phyloP scores from a whole-genome alignment of 2,113 vertebrate species.

The Gnathonemus echidnorhynchus region DNA sequence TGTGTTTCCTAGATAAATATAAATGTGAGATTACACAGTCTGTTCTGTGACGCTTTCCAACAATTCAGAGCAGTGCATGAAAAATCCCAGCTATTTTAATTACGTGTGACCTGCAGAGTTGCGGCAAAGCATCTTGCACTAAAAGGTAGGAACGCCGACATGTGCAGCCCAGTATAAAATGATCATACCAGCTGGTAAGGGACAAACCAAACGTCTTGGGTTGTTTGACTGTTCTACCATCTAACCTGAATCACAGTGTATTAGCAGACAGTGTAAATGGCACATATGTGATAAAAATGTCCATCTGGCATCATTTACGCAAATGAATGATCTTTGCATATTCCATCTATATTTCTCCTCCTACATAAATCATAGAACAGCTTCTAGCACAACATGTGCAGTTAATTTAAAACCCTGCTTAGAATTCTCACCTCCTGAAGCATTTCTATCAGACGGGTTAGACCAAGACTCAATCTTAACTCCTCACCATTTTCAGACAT shows the following conservation, averaged over 20 bases:
- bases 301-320: neutral
- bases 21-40: conserved; percentile 11
- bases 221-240: neutral
- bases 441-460: neutral
- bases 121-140: neutral
- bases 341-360: neutral
- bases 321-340: neutral
- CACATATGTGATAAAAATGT: neutral
- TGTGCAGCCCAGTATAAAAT: neutral
- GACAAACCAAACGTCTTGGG: neutral
- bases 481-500: conserved; percentile 7
- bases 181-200: neutral
- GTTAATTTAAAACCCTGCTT: neutral
- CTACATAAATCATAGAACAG: neutral
- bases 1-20: conserved; percentile 15
- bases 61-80: neutral
- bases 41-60: conserved; percentile 9
- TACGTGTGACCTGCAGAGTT: neutral
- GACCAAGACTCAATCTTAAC: conserved; percentile 10
- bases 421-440: neutral
- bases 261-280: neutral
- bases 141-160: neutral
- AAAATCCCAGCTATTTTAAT: neutral
- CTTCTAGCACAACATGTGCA: neutral
- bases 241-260: neutral